Conservation (phyloP, 2,797 vertebrate species). For the Trichosurus vulpecula region DNA sequence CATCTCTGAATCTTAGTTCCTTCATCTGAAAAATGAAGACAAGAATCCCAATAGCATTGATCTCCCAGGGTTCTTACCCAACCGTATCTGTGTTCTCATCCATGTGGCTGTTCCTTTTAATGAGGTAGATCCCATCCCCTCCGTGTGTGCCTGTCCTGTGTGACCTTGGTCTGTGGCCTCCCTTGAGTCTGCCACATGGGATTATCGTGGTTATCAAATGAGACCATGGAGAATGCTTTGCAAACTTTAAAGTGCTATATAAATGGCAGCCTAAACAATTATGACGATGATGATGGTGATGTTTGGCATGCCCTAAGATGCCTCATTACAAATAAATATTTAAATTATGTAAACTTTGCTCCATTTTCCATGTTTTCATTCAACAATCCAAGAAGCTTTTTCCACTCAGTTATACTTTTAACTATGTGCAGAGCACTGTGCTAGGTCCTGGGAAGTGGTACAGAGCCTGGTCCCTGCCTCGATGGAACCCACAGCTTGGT, state of each 20-base stretch:
- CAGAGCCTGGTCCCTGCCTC: neutral
- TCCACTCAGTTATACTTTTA: neutral
- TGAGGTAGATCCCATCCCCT: too few relatives aligned
- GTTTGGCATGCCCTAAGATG: neutral
- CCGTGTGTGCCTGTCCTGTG: too few relatives aligned
- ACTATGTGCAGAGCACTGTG: neutral
- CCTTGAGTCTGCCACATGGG: neutral
- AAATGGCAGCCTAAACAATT: neutral
- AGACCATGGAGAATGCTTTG: neutral
- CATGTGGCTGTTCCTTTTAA: too few relatives aligned
- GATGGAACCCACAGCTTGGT: neutral
- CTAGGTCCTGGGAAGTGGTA: neutral
- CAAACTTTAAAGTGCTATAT: neutral
- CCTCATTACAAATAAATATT: conserved; percentile 2
- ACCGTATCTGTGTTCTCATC: too few relatives aligned
- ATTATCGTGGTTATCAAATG: neutral
- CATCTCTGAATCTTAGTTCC: neutral
- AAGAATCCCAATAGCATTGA: neutral
- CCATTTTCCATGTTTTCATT: neutral
- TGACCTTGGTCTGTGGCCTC: neutral
- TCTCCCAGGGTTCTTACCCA: neutral
- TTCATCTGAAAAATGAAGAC: neutral
- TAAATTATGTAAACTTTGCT: neutral
- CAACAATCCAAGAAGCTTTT: neutral
- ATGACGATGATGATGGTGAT: neutral